phyloP scores from a whole-genome alignment of 2,797 vertebrate genomes.

The Enteromius argenteus region DNA sequence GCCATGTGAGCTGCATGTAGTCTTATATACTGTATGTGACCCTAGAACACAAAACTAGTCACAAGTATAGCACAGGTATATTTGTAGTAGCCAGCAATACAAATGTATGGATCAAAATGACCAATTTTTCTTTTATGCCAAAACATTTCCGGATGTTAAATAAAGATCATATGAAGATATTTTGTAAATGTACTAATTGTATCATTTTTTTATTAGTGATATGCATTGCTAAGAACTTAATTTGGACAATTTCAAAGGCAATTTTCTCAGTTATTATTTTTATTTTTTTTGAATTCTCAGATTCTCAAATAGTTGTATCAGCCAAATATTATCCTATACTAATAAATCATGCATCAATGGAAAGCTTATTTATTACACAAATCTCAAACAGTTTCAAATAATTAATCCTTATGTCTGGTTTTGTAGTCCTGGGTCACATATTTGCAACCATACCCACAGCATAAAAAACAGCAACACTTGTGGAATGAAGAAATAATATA shows the following conservation, averaged over 20 bases:
- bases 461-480: neutral
- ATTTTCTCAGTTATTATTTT: no score
- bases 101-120: neutral
- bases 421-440: neutral
- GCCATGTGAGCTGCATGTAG: neutral
- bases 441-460: neutral
- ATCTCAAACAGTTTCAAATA: no score
- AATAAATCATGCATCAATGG: no score
- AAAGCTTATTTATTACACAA: no score
- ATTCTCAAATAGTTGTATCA: no score
- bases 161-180: neutral
- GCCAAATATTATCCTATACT: no score
- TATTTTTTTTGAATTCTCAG: no score
- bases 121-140: accelerated
- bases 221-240: no score
- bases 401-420: neutral
- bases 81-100: neutral
- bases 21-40: neutral
- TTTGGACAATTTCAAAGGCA: no score
- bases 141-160: neutral
- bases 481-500: neutral
- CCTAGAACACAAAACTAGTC: neutral
- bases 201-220: no score
- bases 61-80: neutral
- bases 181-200: no score